Evolutionary conservation across 2,797 vertebrate genomes (phyloP), one percentile per base, ranked within the genome.

Genomic region (Spinibarbus caldwelli): DNA sequence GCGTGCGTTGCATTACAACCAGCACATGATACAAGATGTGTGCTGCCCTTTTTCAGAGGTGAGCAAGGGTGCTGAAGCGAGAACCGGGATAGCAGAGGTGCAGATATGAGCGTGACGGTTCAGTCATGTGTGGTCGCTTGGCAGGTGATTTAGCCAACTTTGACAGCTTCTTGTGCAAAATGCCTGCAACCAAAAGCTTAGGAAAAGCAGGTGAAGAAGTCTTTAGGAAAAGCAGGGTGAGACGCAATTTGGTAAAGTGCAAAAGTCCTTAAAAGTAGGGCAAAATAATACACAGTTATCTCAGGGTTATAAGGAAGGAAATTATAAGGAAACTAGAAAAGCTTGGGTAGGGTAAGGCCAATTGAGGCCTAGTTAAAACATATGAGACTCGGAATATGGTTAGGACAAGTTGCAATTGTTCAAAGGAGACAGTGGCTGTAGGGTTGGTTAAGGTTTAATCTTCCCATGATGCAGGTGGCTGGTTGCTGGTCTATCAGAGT

Each of bases 21-120:
- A 49, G 54, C 41, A 64, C 81, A 82, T 29, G 70, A 83, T 41
- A 26, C 14, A 10, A 66, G 57, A 66, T 45, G 57, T 5, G 49
- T 64, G 54, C 19, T 26, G n/a, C 29, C 52, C 36, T 82, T 82
- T 54, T 59, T 36, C 10, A 2, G 19, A 59, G 75, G 52, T 72
- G 38, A 73, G 47, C 5, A 17, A 73, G 19, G 68, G 70, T 84
- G 73, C 36, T 57, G 73, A 54, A 84, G n/a, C 36, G n/a, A 43
- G 36, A 52, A 77, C 47, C 0, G 19, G 26, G 49, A n/a, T 15
- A 45, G 36, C 4, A 36, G 68, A 57, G 67, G n/a, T 21, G 36
- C 29, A 38, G 64, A 49, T 70, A 62, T 1, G 5, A 34, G n/a
- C 4, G 52, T 62, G 52, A 73, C 19, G 10, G 82, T 21, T 68